Percentiles rank a stretch among this genome's conserved stretches.
These are phyloP conservation scores for Oikopleura albicans DNA, from an alignment of 23 tunicate genomes.

Conservation along the genomic window DNA sequence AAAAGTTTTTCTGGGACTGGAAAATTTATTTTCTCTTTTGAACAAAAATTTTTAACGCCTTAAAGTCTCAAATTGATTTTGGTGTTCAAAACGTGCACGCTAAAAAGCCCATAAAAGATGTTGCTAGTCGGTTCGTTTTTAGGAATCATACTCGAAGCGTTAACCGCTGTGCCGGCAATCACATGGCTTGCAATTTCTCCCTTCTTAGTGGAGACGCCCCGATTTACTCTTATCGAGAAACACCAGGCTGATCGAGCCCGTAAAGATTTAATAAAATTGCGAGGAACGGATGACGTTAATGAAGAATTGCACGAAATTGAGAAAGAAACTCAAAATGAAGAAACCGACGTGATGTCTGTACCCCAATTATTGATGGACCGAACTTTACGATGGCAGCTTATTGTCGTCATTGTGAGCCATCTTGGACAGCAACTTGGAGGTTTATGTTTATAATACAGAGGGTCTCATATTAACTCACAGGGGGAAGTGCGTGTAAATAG, in stretches of 20 bases:
- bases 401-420: slow-evolving; percentile 29
- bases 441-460: no score
- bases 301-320: slow-evolving; percentile 39
- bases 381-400: slow-evolving; percentile 43
- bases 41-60: no score
- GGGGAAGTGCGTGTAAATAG: no score
- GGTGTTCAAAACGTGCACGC: no score
- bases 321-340: slow-evolving; percentile 25
- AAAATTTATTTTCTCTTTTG: no score
- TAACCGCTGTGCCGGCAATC: slow-evolving; percentile 40
- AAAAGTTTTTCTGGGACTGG: no score
- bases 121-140: no score
- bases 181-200: slow-evolving; percentile 27
- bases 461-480: no score
- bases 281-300: slow-evolving; percentile 33
- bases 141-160: no score
- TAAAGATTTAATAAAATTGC: slow-evolving; percentile 35
- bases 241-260: slow-evolving; percentile 26
- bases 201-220: slow-evolving; percentile 40
- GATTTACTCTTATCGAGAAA: slow-evolving; percentile 40
- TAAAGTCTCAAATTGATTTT: no score
- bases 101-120: no score
- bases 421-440: slow-evolving; percentile 47
- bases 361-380: slow-evolving; percentile 25
- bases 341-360: slow-evolving; percentile 22